Base-by-base conservation (phyloP, 2,888 invertebrate species). In the Diaprepes abbreviatus region DNA sequence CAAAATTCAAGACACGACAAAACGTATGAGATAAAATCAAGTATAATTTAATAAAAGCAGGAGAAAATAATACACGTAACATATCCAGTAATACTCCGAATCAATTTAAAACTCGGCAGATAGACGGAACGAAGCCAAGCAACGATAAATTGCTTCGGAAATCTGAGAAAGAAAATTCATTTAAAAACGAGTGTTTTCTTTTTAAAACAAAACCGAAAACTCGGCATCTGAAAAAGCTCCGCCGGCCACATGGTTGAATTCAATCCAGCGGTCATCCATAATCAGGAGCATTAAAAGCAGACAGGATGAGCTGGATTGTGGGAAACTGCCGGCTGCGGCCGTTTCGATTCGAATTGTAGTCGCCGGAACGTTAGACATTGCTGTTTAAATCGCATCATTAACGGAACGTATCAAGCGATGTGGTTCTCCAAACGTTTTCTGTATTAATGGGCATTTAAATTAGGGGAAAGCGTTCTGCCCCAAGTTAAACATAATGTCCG, bases 321-420 rank as follows among this genome's bases (percentile, higher is more conserved):
- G 71, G 66, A 67, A 71, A 63, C 40, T 50, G 59, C 71, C 71
- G 63, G 66, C 63, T 48, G 48, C 40, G 64, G 63, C 64, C 60
- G 60, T 65, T 70, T 65, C 59, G 65, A 70, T 65, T 66, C 70
- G 70, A 70, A 66, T 62, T 66, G 70, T 70, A 70, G 66, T 70
- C 62, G 48, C 12, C 50, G 66, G 66, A 66, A 70, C 70, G 65
- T 70, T 70, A 74, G 73, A 73, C 74, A 73, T 72, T 74, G 73
- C 74, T 60, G 70, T 70, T 70, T 67, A 71, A 73, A 76, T 77
- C 74, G 75, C 76, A 69, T 76, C 77, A 77, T 77, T 77, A 77
- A 74, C 74, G 74, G 69, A 75, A 76, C 74, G 75, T 77, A 77
- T 75, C 76, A 77, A 77, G 55, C 57, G 36, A 48, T 70, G 70